Percentiles rank a stretch among this genome's conserved stretches.
Evolutionary conservation across 2,888 invertebrate species (phyloP).

Genomic region (Harmothoe impar): DNA sequence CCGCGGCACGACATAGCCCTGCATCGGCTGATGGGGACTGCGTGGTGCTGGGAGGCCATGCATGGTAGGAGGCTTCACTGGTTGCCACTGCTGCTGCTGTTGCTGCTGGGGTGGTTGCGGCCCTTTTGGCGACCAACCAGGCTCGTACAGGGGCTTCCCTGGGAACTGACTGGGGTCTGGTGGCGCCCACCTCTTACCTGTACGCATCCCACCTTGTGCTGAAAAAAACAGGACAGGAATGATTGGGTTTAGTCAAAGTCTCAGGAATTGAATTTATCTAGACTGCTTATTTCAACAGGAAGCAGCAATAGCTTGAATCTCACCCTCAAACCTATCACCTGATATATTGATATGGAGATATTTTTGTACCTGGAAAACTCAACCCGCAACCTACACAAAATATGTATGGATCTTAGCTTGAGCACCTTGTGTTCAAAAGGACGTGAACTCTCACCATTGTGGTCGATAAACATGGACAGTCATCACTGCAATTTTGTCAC

Average conservation of each 20-base stretch:
- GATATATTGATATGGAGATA: too few species aligned
- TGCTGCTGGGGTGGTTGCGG: neutral
- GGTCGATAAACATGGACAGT: too few species aligned
- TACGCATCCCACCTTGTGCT: neutral
- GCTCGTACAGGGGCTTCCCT: conserved; percentile 55
- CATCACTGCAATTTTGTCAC: too few species aligned
- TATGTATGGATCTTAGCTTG: too few species aligned
- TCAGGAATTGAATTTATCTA: too few species aligned
- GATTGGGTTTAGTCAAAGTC: neutral
- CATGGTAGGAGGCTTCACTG: conserved; percentile 36
- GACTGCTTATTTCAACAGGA: too few species aligned
- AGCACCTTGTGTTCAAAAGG: too few species aligned
- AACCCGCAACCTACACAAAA: too few species aligned
- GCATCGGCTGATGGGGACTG: conserved; percentile 28
- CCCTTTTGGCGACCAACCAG: conserved; percentile 52
- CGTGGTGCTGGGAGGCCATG: neutral
- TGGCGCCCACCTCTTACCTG: conserved; percentile 45
- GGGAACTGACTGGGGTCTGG: neutral
- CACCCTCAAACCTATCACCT: too few species aligned
- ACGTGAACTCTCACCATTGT: too few species aligned
- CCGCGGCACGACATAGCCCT: conserved; percentile 4
- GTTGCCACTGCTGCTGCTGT: conserved; percentile 25
- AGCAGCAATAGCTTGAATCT: too few species aligned
- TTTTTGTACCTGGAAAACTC: too few species aligned
- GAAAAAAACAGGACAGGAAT: neutral